Evolutionary conservation across 2,888 invertebrate species (phyloP), one percentile per base, ranked within the genome.

Genomic region (Drosophila pegasa): DNA sequence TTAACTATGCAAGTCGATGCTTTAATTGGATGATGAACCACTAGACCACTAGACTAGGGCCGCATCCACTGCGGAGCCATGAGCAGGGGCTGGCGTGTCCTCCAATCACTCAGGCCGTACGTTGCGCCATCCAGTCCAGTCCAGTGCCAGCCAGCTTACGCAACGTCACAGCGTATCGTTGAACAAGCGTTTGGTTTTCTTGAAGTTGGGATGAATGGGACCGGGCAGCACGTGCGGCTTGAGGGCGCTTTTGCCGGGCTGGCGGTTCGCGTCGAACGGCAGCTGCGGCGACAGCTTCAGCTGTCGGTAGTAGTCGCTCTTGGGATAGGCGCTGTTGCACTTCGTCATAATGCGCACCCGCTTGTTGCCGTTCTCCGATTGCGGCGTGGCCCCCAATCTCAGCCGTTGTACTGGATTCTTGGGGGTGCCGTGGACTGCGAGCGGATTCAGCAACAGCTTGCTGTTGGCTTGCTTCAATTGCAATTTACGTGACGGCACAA

Each of bases 321-420:
- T 94, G 29, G 95, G 95, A 88, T 97, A 96, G 71, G 94, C 94
- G 2, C 93, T 94, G 87, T 96, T 97, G 69, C 94, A 93, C 75
- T 95, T 94, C 0, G 96, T 92, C 16, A 94, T 94, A 75, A 97
- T 96, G 90, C 95, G 95, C 0, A 97, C 97, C 68, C 94, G 94
- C 82, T 96, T 96, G 83, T 71, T 96, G 84, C 75, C 18, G 75
- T 77, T 56, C 84, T 38, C 55, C 9, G 55, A 52, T 25, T 55
- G 65, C 0, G 80, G 72, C 0, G 64, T 54, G 2, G 29, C 37
- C 0, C 1, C 27, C 2, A 56, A 20, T 47, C 41, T 73, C 2
- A 43, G 10, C 2, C 74, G 69, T 9, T 66, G 59, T n/a, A 33
- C 82, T 9, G 85, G 40, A 14, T 60, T 52, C 31, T 73, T 74